Conservation (phyloP, 2,797 vertebrate genomes). For the Allobates femoralis region DNA sequence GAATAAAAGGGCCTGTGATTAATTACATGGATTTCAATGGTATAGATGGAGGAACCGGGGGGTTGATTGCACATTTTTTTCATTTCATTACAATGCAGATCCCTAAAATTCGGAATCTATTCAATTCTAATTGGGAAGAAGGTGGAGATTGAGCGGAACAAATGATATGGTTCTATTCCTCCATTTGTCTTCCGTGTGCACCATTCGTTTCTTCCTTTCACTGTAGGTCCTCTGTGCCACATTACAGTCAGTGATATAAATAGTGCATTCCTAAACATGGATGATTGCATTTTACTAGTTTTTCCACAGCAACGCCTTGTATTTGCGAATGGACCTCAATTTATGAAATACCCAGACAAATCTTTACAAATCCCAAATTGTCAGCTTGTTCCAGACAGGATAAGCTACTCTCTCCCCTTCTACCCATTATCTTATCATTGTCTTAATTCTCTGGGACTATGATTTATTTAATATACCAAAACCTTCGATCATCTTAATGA, state of each 20-base stretch:
- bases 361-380: conserved; percentile 10
- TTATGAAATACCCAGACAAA: conserved; percentile 7
- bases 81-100: conserved; percentile 3
- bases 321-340: conserved; percentile 33
- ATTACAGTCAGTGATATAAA: conserved; percentile 28
- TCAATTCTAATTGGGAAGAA: background rate
- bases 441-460: background rate
- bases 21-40: background rate
- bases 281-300: conserved; percentile 47
- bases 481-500: background rate
- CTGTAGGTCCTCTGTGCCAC: conserved; percentile 12
- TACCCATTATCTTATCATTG: background rate
- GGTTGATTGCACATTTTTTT: background rate
- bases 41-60: background rate
- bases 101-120: background rate
- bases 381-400: background rate
- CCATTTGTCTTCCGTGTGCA: conserved; percentile 4
- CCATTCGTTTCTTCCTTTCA: background rate
- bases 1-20: background rate
- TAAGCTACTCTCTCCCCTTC: background rate
- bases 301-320: conserved; percentile 40
- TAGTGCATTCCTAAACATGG: conserved; percentile 44
- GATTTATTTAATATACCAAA: background rate
- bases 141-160: conserved; percentile 15
- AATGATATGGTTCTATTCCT: conserved; percentile 20